A percentile compares a stretch with the other conserved stretches of the same genome.
These are phyloP conservation scores for Tinea trinotella DNA, from an alignment of 2,888 invertebrate genomes.

Conservation along the genomic window DNA sequence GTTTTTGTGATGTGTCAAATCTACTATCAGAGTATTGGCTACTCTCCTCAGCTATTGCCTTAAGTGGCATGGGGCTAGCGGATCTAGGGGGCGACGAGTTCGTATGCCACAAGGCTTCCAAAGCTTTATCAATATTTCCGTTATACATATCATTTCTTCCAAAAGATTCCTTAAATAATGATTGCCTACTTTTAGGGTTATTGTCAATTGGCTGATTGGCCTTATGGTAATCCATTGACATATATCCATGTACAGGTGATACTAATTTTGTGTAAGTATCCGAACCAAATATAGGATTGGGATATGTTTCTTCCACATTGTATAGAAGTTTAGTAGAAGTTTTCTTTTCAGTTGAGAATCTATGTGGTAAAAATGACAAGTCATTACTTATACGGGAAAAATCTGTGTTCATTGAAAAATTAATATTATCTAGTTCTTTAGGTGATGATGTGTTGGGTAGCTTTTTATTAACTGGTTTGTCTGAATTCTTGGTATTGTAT, in stretches of 20 bases:
- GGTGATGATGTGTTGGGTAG: conserved; percentile 64
- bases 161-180: conserved; percentile 51
- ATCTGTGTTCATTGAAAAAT: conserved; percentile 63
- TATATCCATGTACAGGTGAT: conserved; percentile 37
- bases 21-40: conserved; percentile 45
- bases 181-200: conserved; percentile 43
- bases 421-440: conserved; percentile 56
- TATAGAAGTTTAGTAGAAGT: conserved; percentile 37
- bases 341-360: conserved; percentile 62
- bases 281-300: conserved; percentile 45
- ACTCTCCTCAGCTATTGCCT: conserved; percentile 67
- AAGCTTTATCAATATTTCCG: neutral
- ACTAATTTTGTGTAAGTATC: conserved; percentile 68
- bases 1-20: conserved; percentile 42
- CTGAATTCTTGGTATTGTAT: neutral
- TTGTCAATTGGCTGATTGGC: neutral
- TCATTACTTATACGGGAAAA: conserved; percentile 58
- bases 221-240: conserved; percentile 32
- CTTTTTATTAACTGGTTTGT: conserved; percentile 37
- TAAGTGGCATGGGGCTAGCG: conserved; percentile 46
- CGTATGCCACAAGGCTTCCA: conserved; percentile 25
- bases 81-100: conserved; percentile 50
- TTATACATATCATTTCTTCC: neutral
- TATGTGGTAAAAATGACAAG: conserved; percentile 53
- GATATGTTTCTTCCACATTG: conserved; percentile 49